These are phyloP conservation scores for Muntiacus reevesi DNA, from an alignment of 2,113 vertebrate genomes.

Conservation along the genomic window DNA sequence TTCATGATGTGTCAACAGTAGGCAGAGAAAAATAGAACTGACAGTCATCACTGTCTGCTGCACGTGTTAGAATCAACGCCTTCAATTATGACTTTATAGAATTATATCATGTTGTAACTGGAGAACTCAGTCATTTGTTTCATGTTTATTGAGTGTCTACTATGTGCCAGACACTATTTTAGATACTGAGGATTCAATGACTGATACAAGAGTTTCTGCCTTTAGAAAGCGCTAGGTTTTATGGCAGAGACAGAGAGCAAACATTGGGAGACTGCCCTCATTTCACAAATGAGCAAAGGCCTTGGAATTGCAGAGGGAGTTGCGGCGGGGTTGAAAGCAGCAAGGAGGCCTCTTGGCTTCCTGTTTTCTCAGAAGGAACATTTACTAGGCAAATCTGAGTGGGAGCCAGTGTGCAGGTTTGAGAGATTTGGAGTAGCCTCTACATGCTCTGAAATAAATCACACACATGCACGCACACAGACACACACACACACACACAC, in stretches of 20 bases:
- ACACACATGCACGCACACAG: not conserved
- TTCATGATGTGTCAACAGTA: not conserved
- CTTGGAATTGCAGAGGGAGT: not conserved
- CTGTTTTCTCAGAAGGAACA: not conserved
- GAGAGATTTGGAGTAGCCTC: not conserved
- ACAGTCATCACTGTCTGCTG: not conserved
- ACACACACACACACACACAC: no score
- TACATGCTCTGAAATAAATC: not conserved
- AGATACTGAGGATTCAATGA: not conserved
- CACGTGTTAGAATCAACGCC: not conserved
- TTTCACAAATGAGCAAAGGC: not conserved
- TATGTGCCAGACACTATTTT: not conserved
- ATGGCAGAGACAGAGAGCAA: not conserved
- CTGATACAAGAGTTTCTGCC: not conserved
- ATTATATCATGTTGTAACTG: not conserved
- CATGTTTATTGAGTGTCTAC: conserved; percentile 10
- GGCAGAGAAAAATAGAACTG: not conserved
- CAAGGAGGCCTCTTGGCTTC: not conserved
- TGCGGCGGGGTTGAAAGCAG: not conserved
- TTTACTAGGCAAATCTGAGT: not conserved
- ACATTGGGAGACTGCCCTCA: not conserved
- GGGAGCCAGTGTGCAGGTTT: not conserved
- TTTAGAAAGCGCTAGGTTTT: not conserved
- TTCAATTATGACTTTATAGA: not conserved
- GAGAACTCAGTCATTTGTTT: not conserved